A percentile compares a stretch with the other conserved stretches of the same genome.
phyloP scores from a whole-genome alignment of 1,140 invertebrate species.

The Habropoda laboriosa region DNA sequence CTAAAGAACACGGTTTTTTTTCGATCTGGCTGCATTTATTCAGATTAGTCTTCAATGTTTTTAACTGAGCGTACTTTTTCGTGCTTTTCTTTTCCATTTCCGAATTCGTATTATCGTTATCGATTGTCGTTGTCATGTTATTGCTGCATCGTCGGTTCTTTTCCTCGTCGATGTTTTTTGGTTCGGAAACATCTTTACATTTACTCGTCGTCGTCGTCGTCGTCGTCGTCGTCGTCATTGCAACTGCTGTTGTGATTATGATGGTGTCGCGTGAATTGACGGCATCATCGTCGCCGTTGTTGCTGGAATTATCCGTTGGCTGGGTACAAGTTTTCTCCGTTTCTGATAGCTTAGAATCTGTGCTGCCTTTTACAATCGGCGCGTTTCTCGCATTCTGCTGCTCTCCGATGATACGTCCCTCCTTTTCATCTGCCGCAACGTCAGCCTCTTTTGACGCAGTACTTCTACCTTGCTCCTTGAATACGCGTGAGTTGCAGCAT shows the following conservation, averaged over 20 bases:
- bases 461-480: conserved; percentile 11
- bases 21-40: conserved; percentile 23
- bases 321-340: too few relatives aligned
- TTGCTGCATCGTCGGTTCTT: background rate
- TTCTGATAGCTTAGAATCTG: background rate
- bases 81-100: conserved; percentile 58
- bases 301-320: too few relatives aligned
- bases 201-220: background rate
- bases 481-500: background rate
- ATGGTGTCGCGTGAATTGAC: too few relatives aligned
- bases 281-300: too few relatives aligned
- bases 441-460: background rate
- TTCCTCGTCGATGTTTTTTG: background rate
- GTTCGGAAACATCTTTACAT: background rate
- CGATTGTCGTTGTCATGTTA: background rate
- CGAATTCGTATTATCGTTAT: too few relatives aligned
- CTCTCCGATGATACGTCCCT: background rate
- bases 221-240: too few relatives aligned
- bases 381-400: background rate
- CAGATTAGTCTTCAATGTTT: conserved; percentile 67
- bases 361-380: background rate
- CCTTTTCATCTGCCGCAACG: background rate
- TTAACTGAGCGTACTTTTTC: conserved; percentile 76
- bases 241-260: too few relatives aligned
- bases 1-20: background rate